Percentiles rank a stretch among this genome's conserved stretches.
Conservation (phyloP, 2,888 invertebrate genomes). For the Pemphredon lugubris region DNA sequence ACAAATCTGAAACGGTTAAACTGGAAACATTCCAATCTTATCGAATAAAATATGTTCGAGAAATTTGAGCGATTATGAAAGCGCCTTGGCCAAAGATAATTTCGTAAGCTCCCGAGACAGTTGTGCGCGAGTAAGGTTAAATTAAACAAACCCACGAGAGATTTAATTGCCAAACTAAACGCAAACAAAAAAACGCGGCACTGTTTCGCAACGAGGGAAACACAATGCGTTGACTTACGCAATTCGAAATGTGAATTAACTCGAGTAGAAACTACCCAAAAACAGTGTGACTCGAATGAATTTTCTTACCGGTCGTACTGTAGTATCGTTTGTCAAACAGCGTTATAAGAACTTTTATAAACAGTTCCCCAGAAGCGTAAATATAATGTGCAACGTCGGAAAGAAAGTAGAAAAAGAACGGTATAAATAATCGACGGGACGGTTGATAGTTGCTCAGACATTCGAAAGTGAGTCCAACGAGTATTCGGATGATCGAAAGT, state of each 20-base stretch:
- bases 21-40: background rate
- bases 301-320: too few relatives aligned
- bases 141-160: background rate
- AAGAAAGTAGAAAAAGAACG: too few relatives aligned
- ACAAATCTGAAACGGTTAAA: too few relatives aligned
- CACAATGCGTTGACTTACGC: background rate
- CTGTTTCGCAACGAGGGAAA: background rate
- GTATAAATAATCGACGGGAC: background rate
- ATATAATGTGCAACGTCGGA: too few relatives aligned
- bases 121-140: background rate
- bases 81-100: constrained; percentile 17
- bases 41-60: constrained; percentile 12
- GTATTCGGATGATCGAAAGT: constrained; percentile 34
- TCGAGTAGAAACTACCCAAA: background rate
- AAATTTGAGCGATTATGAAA: constrained; percentile 11
- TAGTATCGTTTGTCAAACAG: too few relatives aligned
- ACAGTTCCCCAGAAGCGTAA: too few relatives aligned
- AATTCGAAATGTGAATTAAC: background rate
- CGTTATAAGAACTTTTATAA: too few relatives aligned
- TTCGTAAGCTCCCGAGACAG: constrained; percentile 4
- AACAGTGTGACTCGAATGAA: too few relatives aligned
- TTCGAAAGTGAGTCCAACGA: constrained; percentile 42
- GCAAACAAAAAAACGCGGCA: background rate
- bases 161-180: background rate
- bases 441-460: background rate